Base-by-base conservation (phyloP, 2,113 vertebrate species). In the Ondatra zibethicus region DNA sequence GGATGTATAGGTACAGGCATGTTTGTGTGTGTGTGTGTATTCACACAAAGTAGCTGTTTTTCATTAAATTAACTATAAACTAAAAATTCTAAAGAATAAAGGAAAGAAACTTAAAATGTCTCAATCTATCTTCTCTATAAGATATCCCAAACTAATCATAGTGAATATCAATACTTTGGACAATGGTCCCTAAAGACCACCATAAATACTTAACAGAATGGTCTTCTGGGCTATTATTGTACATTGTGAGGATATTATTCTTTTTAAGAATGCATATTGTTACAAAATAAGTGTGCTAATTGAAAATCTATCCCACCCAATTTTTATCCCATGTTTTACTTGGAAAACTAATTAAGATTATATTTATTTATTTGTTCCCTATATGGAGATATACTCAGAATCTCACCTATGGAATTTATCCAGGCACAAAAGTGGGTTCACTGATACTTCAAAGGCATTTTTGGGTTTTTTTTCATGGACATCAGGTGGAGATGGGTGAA, bases 181-280 rank as follows among this genome's bases (percentile, higher is more conserved):
- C 45, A 97, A 21, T 63, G 25, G 7, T 84, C 76, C 92, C 58
- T 88, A 88, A 1, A 65, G 75, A 27, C 25, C 17, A 14, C 5
- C 12, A 42, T 4, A 10, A n/a, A 55, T 55, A 96, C 13, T 65
- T 95, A 92, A 63, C 25, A 45, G 14, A 66, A 63, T 50, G 85
- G 61, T 91, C 61, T 95, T 96, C 77, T 97, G 17, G 2, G 68
- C 31, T 96, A 19, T 92, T 95, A 80, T 70, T 95, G 81, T 7
- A 33, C 68, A 23, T 1, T 82, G 8, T 13, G 23, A 13, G 31
- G 9, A 93, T 73, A 82, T 58, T 4, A 77, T 47, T 95, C 5
- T 73, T 95, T 88, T 66, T 50, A 50, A 82, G 95, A 75, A 85
- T 85, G 0, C 1, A 27, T 73, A 61, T 63, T 31, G n/a, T 1